Base-by-base conservation (phyloP, 2,113 vertebrate species). In the Butastur rufipennis region DNA sequence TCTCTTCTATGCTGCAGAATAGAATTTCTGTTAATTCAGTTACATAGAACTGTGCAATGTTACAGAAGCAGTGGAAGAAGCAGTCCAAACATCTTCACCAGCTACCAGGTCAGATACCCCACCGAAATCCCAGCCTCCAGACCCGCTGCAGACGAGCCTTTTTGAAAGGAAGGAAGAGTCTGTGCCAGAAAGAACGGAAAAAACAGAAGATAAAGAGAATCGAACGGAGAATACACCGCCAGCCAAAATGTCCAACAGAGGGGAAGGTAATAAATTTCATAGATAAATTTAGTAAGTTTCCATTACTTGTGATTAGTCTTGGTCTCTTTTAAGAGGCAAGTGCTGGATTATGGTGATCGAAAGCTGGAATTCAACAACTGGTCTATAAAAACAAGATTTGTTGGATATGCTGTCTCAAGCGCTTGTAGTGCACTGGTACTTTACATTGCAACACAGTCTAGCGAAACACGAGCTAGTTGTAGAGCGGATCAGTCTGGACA, bases 1-100 rank as follows among this genome's bases (percentile, higher is more conserved):
- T 20, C 67, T 65, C 10, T 48, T 55, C 16, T 66, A 3, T 45
- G 58, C 61, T 81, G 31, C 43, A 8, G 21, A 16, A 50, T 59
- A 22, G 53, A 16, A n/a, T 50, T 92, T 53, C 27, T 1, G 7
- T 78, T 59, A 68, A 63, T 79, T 94, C 50, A n/a, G 63, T 93
- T 97, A 83, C 74, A 1, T 74, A 94, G 92, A 93, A 81, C 80
- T 65, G 6, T 92, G 94, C 92, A 45, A 22, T 96, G 34, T 98
- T 98, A 80, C 96, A 98, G 98, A 98, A 98, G 59, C 96, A 55
- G 95, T 59, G 91, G 98, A 98, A 91, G 98, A 98, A 95, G 73
- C 94, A 62, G 91, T 91, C 25, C 96, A 97, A 38, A 86, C 90
- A 20, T 97, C 98, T 26, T 97, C 98, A 18, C 97, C 97, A 6